Evolutionary conservation across 2,797 vertebrate genomes (phyloP), one percentile per base, ranked within the genome.

Genomic region (Pseudochaenichthys georgianus): DNA sequence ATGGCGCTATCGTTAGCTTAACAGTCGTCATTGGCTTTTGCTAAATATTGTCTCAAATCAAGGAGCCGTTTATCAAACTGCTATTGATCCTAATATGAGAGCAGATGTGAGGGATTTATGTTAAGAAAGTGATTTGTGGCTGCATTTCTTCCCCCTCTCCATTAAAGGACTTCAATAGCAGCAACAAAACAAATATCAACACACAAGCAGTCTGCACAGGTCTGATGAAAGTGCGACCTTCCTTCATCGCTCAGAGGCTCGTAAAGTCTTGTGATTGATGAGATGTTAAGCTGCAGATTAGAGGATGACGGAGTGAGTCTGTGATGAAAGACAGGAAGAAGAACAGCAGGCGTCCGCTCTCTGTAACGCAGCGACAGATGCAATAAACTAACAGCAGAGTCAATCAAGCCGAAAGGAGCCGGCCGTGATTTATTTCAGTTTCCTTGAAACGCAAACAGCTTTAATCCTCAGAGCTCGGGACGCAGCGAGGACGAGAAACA

Each of bases 301-400:
- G 50, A 9, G 72, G 16, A 19, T 13, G 52, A 67, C 48, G 1
- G 28, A 61, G 55, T 13, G 31, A 59, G 12, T 55, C 28, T 19
- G 13, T 7, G 21, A 63, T 46, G 28, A 45, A 31, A 58, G 28
- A 51, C 13, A n/a, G n/a, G 21, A 58, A 41, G 19, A 23, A 38
- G 63, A 54, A 65, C 23, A 60, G 58, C 64, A 62, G 17, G 16
- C 41, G 9, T 69, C 60, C 61, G 64, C 79, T 80, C 76, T 48
- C 58, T 66, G 12, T 65, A 78, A 85, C 66, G 64, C 77, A 72
- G 0, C 2, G 6, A 63, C 62, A 72, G 62, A 82, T 52, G 79
- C 75, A 81, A 84, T 80, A 84, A 87, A 84, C 82, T 75, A 89
- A 87, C 77, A 73, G 84, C 58, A 69, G 15, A 58, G 88, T 86